A percentile compares a stretch with the other conserved stretches of the same genome.
Conservation (phyloP, 2,888 invertebrate genomes). For the Perizoma flavofasciatum region DNA sequence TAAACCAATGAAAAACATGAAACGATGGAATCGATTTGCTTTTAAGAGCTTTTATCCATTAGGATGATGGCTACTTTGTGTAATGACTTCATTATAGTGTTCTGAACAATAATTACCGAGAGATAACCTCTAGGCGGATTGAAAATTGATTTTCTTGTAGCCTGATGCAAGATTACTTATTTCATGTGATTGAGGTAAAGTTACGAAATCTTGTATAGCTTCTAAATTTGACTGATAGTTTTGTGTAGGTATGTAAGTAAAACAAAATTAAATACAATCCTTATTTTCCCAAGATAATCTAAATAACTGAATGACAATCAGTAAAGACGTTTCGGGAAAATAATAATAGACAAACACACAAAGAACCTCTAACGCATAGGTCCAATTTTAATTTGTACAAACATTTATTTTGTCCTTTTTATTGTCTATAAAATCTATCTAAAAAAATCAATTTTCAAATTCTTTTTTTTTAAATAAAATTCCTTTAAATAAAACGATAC, state of each 20-base stretch:
- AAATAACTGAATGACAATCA: not conserved
- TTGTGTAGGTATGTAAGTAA: too few relatives aligned
- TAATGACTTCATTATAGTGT: constrained; percentile 72
- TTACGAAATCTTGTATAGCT: constrained; percentile 7
- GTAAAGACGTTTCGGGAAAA: not conserved
- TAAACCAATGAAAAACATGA: constrained; percentile 54
- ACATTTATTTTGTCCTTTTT: too few relatives aligned
- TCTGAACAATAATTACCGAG: constrained; percentile 49
- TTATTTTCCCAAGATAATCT: too few relatives aligned
- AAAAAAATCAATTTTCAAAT: too few relatives aligned
- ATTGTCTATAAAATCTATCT: too few relatives aligned
- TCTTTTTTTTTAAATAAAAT: too few relatives aligned
- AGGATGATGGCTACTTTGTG: constrained; percentile 61
- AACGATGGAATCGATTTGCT: constrained; percentile 63
- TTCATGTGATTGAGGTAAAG: constrained; percentile 2
- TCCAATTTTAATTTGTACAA: too few relatives aligned
- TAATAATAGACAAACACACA: too few relatives aligned
- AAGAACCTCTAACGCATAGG: too few relatives aligned
- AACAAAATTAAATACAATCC: too few relatives aligned
- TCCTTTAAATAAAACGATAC: too few relatives aligned
- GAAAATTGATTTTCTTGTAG: constrained; percentile 41
- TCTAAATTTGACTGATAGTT: not conserved
- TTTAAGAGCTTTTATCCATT: constrained; percentile 79
- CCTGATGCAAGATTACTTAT: constrained; percentile 6
- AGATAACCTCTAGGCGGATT: constrained; percentile 42